Conservation (phyloP, 1,140 invertebrate genomes). For the Campoletis sonorensis region DNA sequence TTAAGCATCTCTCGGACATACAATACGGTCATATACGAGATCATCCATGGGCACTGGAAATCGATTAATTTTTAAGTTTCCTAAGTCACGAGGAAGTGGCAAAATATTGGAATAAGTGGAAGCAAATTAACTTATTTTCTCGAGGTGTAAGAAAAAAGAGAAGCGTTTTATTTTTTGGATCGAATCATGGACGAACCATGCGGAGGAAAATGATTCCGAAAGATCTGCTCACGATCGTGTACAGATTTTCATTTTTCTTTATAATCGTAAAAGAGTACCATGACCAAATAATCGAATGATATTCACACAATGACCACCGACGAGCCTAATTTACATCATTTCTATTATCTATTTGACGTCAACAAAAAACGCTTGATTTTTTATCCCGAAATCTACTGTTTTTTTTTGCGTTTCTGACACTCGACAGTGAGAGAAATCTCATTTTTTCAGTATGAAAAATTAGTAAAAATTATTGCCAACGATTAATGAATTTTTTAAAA, state of each 20-base stretch:
- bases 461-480: no score
- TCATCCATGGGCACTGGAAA: slow-evolving; percentile 85
- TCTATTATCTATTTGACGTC: background rate
- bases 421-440: no score
- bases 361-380: no score
- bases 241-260: background rate
- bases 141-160: background rate
- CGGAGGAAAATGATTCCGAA: no score
- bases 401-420: no score
- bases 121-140: background rate
- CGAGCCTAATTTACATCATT: background rate
- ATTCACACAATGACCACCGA: background rate
- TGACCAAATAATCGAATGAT: background rate
- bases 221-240: no score
- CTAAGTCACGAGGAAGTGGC: no score
- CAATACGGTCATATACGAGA: slow-evolving; percentile 88
- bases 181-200: no score
- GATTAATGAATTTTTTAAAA: no score
- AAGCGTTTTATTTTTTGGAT: background rate
- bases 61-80: slow-evolving; percentile 68
- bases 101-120: no score
- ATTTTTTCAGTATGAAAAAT: no score
- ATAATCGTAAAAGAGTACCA: background rate
- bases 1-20: slow-evolving; percentile 87
- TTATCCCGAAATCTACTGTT: no score